These are phyloP conservation scores for Gymnobelideus leadbeateri DNA, from an alignment of 2,113 vertebrate genomes.

Conservation along the genomic window DNA sequence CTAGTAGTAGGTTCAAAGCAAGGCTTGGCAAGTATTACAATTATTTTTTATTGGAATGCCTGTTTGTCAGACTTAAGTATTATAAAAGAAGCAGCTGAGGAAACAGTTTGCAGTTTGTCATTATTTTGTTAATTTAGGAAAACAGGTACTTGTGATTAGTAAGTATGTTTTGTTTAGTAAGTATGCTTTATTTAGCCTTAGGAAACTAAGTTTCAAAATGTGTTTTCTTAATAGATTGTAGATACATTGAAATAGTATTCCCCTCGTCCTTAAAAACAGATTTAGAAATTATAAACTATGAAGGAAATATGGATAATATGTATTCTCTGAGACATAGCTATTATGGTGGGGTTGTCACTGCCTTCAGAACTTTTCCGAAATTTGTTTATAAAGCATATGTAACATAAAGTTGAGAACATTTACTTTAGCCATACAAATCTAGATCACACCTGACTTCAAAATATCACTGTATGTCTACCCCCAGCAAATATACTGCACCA, in stretches of 20 bases:
- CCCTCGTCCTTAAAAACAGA: constrained; percentile 48
- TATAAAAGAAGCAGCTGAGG: constrained; percentile 70
- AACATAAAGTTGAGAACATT: constrained; percentile 36
- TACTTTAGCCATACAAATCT: background rate
- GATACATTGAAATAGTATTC: constrained; percentile 68
- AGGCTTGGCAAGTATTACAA: constrained; percentile 55
- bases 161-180: constrained; percentile 48
- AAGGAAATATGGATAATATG: background rate
- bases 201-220: constrained; percentile 78
- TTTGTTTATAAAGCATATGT: constrained; percentile 12
- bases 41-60: constrained; percentile 67
- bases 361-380: constrained; percentile 6
- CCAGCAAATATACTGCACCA: background rate
- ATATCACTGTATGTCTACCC: background rate
- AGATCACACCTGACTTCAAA: constrained; percentile 11
- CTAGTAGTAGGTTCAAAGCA: constrained; percentile 16
- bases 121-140: constrained; percentile 79
- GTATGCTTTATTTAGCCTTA: constrained; percentile 80
- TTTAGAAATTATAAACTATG: constrained; percentile 55
- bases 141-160: constrained; percentile 64
- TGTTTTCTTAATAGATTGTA: constrained; percentile 58
- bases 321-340: background rate
- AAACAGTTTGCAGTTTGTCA: constrained; percentile 69
- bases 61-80: constrained; percentile 58
- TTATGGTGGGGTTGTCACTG: background rate